phyloP scores from a whole-genome alignment of 2,888 invertebrate genomes.

The Gnatocerus cornutus region DNA sequence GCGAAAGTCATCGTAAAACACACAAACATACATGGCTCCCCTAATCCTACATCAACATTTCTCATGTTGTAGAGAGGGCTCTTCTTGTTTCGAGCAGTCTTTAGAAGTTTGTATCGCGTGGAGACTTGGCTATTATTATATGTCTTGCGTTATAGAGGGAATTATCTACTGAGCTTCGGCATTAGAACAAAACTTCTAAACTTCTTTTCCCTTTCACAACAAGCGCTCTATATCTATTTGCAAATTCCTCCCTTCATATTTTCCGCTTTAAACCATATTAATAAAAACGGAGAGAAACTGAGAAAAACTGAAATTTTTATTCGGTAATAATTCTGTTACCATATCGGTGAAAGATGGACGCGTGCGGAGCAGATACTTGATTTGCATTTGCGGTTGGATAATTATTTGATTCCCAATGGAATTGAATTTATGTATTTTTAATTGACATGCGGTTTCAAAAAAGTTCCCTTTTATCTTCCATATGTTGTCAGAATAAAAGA shows the following conservation, averaged over 20 bases:
- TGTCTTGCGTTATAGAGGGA: conserved; percentile 51
- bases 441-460: conserved; percentile 36
- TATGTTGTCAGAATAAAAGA: conserved; percentile 37
- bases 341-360: conserved; percentile 25
- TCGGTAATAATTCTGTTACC: conserved; percentile 15
- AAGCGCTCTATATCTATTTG: conserved; percentile 36
- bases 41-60: conserved; percentile 51
- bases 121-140: conserved; percentile 50
- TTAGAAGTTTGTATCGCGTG: conserved; percentile 50
- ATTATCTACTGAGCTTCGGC: conserved; percentile 49
- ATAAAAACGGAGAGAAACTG: background rate
- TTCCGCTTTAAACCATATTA: background rate
- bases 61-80: conserved; percentile 47
- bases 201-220: conserved; percentile 27
- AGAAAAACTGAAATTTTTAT: conserved; percentile 21
- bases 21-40: conserved; percentile 44
- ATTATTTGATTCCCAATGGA: conserved; percentile 40
- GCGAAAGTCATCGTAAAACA: conserved; percentile 43
- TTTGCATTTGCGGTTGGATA: conserved; percentile 42
- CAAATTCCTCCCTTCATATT: conserved; percentile 18
- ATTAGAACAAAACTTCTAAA: conserved; percentile 46
- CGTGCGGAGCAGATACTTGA: conserved; percentile 22
- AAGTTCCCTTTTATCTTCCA: conserved; percentile 44
- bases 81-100: conserved; percentile 50
- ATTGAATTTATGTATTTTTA: conserved; percentile 48